Evolutionary conservation across 2,797 vertebrate genomes (phyloP), one percentile per base, ranked within the genome.

Genomic region (Pangasius larnaudii): DNA sequence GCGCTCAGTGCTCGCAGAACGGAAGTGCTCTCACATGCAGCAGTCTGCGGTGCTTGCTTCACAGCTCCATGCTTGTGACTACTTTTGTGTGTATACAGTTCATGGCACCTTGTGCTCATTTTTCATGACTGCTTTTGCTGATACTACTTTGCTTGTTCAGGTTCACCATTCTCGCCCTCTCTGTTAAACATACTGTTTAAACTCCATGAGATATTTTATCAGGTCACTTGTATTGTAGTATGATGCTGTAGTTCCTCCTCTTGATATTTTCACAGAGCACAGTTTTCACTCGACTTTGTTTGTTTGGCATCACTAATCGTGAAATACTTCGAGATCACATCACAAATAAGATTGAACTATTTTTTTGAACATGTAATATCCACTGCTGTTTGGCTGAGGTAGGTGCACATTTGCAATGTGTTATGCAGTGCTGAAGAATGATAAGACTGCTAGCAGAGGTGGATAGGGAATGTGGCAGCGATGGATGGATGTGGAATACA

Each of bases 401-500:
- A 10, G 53, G 33, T 30, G 24, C 36, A 19, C 39, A 42, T 46
- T 82, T 82, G 7, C 79, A 82, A 2, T 16, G 13, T 61, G 24
- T 61, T 82, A 8, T 82, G 58, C 16, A 22, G 42, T 22, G 42
- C 27, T 49, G 61, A 65, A 59, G 71, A 77, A 81, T 77, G 10
- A 46, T 36, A 27, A 63, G 63, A 53, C 56, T 85, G 65, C 53
- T 58, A 80, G n/a, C 14, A 24, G 78, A 72, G 30, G 86, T 80
- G 51, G 36, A 5, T 42, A 16, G 53, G 53, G 36, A 87, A 72
- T 71, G 67, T 49, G 36, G 39, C 33, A 63, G 85, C 39, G 61
- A 89, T 89, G 80, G 77, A 87, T 89, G 58, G 83, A 87, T 89
- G 53, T 61, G 27, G 61, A 87, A 83, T 83, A 58, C 33, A 84